phyloP scores from a whole-genome alignment of 2,113 vertebrate genomes.

The Mirounga angustirostris region DNA sequence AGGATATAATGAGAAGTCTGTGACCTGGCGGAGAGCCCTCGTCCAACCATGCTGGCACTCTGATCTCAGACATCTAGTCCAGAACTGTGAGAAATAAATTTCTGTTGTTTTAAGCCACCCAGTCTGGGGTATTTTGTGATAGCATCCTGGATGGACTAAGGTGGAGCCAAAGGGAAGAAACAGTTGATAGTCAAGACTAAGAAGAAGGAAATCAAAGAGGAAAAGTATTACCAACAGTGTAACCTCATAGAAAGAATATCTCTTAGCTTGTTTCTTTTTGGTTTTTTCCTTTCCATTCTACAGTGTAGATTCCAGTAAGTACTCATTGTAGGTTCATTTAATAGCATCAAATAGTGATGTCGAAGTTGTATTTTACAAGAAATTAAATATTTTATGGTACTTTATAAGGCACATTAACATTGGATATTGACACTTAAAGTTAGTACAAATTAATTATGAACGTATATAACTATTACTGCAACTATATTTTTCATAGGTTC shows the following conservation, averaged over 20 bases:
- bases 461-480: not conserved
- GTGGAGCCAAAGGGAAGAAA: not conserved
- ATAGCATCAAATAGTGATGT: not conserved
- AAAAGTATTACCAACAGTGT: not conserved
- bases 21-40: not conserved
- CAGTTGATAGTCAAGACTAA: not conserved
- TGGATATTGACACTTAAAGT: not conserved
- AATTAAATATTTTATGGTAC: not conserved
- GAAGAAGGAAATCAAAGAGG: not conserved
- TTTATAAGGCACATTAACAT: not conserved
- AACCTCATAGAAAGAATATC: not conserved
- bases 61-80: not conserved
- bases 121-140: not conserved
- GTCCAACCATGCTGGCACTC: not conserved
- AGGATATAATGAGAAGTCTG: not conserved
- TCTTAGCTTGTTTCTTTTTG: not conserved
- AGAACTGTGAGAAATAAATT: not conserved
- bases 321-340: not conserved
- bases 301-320: not conserved
- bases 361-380: not conserved
- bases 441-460: not conserved
- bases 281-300: not conserved
- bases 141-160: not conserved
- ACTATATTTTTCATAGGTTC: not conserved
- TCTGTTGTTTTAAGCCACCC: not conserved